Conservation (phyloP, 2,113 vertebrate genomes). For the Elephas maximus region DNA sequence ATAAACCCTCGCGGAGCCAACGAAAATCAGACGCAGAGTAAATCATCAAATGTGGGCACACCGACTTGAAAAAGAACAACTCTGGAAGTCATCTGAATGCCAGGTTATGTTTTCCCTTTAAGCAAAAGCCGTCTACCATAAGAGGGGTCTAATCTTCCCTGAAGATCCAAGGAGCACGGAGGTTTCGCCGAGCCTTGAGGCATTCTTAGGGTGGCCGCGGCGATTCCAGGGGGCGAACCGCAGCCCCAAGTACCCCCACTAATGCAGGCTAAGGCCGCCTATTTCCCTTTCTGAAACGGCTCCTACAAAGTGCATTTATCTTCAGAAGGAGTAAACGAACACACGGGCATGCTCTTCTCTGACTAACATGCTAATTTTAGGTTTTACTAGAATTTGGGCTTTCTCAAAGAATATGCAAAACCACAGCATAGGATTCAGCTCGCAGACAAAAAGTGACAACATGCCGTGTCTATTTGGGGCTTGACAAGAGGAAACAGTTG, state of each 20-base stretch:
- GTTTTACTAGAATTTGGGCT: conserved; percentile 4
- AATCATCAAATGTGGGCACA: not conserved
- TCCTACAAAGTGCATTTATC: conserved; percentile 41
- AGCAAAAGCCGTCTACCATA: too few relatives aligned
- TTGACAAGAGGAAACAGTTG: not conserved
- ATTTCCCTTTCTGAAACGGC: not conserved
- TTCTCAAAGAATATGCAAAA: conserved; percentile 37
- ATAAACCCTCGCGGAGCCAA: not conserved
- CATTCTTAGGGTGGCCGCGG: not conserved
- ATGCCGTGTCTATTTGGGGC: not conserved
- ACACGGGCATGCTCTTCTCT: conserved; percentile 13
- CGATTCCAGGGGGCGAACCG: conserved; percentile 63
- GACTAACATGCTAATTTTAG: conserved; percentile 60
- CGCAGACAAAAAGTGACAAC: not conserved
- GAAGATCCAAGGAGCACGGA: not conserved
- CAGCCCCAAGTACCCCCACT: conserved; percentile 38
- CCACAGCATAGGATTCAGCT: not conserved
- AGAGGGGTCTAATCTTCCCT: not conserved
- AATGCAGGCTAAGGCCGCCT: conserved; percentile 25
- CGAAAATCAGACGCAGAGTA: not conserved
- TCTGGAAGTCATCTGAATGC: not conserved
- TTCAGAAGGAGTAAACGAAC: not conserved
- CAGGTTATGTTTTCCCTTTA: not conserved
- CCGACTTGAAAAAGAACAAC: not conserved
- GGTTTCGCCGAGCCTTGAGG: conserved; percentile 40